phyloP scores from a whole-genome alignment of 1,140 invertebrate species.

The Caligus rogercresseyi region DNA sequence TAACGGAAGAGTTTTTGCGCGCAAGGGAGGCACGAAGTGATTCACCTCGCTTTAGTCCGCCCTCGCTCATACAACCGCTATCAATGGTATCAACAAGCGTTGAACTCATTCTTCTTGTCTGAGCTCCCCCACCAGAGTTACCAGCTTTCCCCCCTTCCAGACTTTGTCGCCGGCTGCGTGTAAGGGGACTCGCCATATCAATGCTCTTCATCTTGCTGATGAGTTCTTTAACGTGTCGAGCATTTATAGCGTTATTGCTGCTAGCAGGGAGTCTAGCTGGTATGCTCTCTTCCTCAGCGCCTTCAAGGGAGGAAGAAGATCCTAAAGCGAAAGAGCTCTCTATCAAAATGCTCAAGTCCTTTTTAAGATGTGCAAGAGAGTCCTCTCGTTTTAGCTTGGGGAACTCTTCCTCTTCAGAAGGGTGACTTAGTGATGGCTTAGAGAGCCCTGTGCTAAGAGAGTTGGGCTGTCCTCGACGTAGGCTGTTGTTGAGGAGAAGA shows the following conservation, averaged over 20 bases:
- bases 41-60: background rate
- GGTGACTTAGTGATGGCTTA: no score
- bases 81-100: background rate
- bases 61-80: no score
- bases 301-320: background rate
- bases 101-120: background rate
- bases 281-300: no score
- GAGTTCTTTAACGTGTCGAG: slow-evolving; percentile 2
- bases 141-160: no score
- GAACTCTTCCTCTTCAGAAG: background rate
- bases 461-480: background rate
- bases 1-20: slow-evolving; percentile 10
- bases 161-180: slow-evolving; percentile 10
- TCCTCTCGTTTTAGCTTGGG: background rate
- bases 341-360: slow-evolving; percentile 3
- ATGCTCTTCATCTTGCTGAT: slow-evolving; percentile 1
- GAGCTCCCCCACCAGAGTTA: background rate
- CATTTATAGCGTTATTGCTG: no score
- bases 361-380: slow-evolving; percentile 6
- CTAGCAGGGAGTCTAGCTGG: no score
- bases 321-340: slow-evolving; percentile 1
- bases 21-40: background rate
- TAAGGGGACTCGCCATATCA: background rate
- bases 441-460: background rate
- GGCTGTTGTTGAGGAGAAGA: no score